phyloP scores from a whole-genome alignment of 2,888 invertebrate genomes.

The Cephonodes hylas region DNA sequence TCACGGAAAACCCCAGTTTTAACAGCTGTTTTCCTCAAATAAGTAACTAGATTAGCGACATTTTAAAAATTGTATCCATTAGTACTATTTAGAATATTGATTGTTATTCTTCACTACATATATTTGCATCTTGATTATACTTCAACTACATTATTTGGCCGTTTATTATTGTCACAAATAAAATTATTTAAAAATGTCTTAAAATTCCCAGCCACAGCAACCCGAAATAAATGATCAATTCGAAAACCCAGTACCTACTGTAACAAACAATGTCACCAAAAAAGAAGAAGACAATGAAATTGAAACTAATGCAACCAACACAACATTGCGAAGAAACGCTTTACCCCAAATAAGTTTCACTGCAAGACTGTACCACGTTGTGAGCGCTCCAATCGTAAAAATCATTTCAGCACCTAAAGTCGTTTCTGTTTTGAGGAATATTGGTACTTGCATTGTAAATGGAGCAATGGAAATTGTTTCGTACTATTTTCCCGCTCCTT shows the following conservation, averaged over 20 bases:
- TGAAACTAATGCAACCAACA: background rate
- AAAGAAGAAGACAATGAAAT: conserved; percentile 9
- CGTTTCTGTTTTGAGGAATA: conserved; percentile 50
- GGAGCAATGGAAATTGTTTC: conserved; percentile 67
- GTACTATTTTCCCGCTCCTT: conserved; percentile 61
- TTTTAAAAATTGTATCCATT: too few relatives aligned
- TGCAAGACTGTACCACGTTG: conserved; percentile 35
- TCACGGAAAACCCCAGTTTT: too few relatives aligned
- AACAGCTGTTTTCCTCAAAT: too few relatives aligned
- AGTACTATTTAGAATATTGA: too few relatives aligned
- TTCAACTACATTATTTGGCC: too few relatives aligned
- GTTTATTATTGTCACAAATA: too few relatives aligned
- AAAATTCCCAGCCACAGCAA: conserved; percentile 44
- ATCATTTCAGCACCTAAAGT: conserved; percentile 54
- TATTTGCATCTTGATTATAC: too few relatives aligned
- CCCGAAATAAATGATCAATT: conserved; percentile 57
- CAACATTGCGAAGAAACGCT: background rate
- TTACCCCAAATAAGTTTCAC: conserved; percentile 17
- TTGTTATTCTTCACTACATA: too few relatives aligned
- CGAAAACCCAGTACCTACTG: conserved; percentile 26
- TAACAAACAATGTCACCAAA: conserved; percentile 12
- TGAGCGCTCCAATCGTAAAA: conserved; percentile 41
- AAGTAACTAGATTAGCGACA: too few relatives aligned
- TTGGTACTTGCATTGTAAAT: conserved; percentile 68
- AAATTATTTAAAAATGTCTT: background rate